Evolutionary conservation across 1,140 invertebrate species (phyloP), one percentile per base, ranked within the genome.

Genomic region (Delia radicum): DNA sequence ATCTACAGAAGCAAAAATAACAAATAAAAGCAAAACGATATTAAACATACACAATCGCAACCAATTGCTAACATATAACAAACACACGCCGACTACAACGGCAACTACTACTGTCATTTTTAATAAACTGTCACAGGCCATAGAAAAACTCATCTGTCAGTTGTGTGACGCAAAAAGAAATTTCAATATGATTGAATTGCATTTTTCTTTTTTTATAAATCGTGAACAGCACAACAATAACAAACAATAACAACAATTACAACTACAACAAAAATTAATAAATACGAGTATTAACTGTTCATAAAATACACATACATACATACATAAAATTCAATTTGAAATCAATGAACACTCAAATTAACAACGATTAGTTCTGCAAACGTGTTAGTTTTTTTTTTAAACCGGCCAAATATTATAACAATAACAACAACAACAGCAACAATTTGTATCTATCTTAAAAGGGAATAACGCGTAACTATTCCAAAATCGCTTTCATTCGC

Each of bases 341-440:
- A 37, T 37, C 0, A 74, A 42, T n/a, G n/a, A n/a, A n/a, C n/a
- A n/a, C n/a, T n/a, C n/a, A n/a, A n/a, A n/a, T n/a, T n/a, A n/a
- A 28, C 72, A 42, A 74, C 72, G 27, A 61, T 28, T 27, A 73
- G 24, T 18, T 29, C 27, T 27, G n/a, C 72, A 48, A 46, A 74
- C 71, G 67, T 65, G n/a, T n/a, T n/a, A n/a, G n/a, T n/a, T n/a
- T n/a, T n/a, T n/a, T n/a, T n/a, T n/a, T n/a, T n/a, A n/a, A n/a
- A n/a, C n/a, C n/a, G n/a, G 65, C 21, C 7, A 62, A 5, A 74
- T 3, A 7, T 10, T n/a, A 13, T 18, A 28, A 21, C 1, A 21
- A 13, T 55, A 65, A 74, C 46, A 76, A 61, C 67, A 73, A 73
- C 67, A 75, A 76, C 46, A 15, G 42, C 4, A 69, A 42, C 67